These are phyloP conservation scores for Poeciliopsis turrubarensis DNA, from an alignment of 2,113 vertebrate species.

Conservation along the genomic window DNA sequence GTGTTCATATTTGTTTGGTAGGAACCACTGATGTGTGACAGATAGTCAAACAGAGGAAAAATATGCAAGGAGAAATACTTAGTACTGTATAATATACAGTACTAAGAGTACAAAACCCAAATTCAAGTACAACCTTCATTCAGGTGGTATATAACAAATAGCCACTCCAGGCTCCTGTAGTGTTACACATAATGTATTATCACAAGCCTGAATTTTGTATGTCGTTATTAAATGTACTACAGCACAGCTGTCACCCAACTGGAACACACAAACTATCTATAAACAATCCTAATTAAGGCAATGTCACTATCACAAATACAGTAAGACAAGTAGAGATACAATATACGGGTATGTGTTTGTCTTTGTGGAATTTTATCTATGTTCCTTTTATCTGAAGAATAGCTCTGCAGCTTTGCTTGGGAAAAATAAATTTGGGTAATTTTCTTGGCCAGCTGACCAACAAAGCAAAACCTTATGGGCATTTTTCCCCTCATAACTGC, in stretches of 20 bases:
- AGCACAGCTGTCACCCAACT: background rate
- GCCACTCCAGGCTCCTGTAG: background rate
- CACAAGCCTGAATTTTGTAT: background rate
- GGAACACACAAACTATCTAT: background rate
- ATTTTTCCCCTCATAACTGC: constrained; percentile 37
- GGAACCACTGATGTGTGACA: background rate
- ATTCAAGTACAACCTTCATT: constrained; percentile 2
- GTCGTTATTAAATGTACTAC: background rate
- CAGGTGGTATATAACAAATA: background rate
- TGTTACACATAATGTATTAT: background rate
- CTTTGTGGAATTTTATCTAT: background rate
- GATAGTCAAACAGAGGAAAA: background rate
- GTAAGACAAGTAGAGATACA: background rate
- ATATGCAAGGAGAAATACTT: background rate
- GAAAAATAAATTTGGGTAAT: background rate
- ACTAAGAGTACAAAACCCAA: background rate
- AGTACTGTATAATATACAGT: background rate
- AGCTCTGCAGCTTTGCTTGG: background rate
- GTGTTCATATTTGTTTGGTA: background rate
- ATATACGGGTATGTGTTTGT: background rate
- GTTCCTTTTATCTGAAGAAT: background rate
- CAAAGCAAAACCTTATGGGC: constrained; percentile 11
- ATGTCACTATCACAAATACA: background rate
- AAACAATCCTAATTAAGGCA: background rate
- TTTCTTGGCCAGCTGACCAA: background rate